Conservation (phyloP, 1,140 invertebrate species). For the Pantala flavescens region DNA sequence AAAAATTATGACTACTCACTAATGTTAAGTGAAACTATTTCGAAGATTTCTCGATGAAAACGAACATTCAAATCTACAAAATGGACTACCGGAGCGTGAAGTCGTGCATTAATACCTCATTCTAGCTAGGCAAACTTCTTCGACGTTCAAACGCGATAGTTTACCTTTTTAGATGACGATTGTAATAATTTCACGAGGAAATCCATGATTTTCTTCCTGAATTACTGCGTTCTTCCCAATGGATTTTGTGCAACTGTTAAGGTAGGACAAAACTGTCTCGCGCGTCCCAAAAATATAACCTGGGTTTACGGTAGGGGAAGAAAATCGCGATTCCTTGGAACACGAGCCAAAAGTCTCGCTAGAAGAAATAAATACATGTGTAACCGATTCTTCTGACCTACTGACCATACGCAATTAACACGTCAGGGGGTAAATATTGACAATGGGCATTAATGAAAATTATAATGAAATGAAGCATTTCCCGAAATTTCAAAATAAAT, state of each 20-base stretch:
- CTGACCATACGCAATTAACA: neutral
- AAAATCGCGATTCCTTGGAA: neutral
- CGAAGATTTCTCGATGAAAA: no score
- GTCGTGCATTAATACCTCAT: no score
- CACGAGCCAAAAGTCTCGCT: neutral
- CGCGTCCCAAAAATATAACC: conserved; percentile 4
- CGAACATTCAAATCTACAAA: no score
- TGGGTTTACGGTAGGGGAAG: neutral
- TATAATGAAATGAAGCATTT: no score
- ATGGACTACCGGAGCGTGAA: no score
- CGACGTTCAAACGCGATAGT: neutral
- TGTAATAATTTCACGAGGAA: conserved; percentile 4
- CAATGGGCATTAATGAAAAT: no score
- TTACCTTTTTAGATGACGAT: neutral
- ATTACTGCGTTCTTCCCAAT: neutral
- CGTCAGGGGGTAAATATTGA: no score
- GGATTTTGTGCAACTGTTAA: neutral
- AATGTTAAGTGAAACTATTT: no score
- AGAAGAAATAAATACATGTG: neutral
- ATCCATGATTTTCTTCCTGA: neutral
- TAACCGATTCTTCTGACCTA: neutral
- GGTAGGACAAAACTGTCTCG: neutral
- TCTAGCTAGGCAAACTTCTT: no score
- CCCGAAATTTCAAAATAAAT: no score
- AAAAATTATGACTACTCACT: no score